Percentiles rank a stretch among this genome's conserved stretches.
Conservation (phyloP, 64 coral and sea anemone genomes). For the Actinia tenebrosa region DNA sequence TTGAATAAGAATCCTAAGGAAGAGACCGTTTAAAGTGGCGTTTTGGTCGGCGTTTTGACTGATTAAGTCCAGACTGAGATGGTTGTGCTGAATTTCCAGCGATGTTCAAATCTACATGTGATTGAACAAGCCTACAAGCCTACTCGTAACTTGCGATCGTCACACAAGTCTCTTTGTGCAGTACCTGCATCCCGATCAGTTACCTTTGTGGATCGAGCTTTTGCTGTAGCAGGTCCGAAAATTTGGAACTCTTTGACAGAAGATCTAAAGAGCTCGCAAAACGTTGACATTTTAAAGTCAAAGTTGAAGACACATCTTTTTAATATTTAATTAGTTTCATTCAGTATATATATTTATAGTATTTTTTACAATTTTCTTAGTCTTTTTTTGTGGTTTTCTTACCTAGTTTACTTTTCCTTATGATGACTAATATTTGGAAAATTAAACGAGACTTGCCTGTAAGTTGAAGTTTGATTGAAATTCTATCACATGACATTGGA, state of each 20-base stretch:
- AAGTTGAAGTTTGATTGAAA: no score
- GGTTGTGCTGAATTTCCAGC: no score
- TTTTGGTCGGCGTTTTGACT: no score
- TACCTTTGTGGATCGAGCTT: constrained; percentile 13
- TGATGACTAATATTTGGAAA: no score
- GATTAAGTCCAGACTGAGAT: no score
- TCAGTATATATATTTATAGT: neutral
- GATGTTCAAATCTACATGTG: no score
- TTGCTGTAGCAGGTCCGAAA: constrained; percentile 21
- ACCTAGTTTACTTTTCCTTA: no score
- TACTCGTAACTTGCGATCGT: constrained; percentile 12
- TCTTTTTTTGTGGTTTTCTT: neutral
- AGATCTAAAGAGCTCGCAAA: constrained; percentile 5
- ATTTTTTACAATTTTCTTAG: neutral
- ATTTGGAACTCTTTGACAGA: constrained; percentile 27
- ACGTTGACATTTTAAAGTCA: constrained; percentile 27
- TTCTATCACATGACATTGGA: no score
- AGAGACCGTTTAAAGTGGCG: no score
- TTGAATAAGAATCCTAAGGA: no score
- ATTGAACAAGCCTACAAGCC: neutral
- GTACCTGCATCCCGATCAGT: neutral
- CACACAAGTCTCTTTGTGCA: constrained; percentile 15
- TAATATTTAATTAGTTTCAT: neutral
- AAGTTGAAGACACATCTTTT: constrained; percentile 24
- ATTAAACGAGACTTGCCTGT: no score